Conservation (phyloP, 2,113 vertebrate genomes). For the Sapajus apella region DNA sequence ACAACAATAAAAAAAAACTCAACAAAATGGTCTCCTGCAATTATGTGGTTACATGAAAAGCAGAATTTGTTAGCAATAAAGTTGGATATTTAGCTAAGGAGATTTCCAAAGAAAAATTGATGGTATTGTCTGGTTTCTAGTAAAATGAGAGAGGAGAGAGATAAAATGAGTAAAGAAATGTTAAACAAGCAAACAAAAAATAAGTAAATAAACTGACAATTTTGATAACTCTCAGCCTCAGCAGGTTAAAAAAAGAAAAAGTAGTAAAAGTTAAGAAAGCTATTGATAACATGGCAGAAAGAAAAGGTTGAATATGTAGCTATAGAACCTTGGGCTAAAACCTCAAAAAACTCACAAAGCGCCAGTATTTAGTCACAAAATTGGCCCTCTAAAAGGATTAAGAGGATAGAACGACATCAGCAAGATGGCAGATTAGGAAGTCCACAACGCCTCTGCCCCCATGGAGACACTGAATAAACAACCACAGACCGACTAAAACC, state of each 20-base stretch:
- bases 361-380: background rate
- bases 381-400: background rate
- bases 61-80: background rate
- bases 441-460: too few species aligned
- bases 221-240: background rate
- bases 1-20: background rate
- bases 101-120: background rate
- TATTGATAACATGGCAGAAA: background rate
- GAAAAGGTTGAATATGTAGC: background rate
- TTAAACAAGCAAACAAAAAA: background rate
- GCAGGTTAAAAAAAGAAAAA: background rate
- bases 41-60: background rate
- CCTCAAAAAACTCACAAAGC: background rate
- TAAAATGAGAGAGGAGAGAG: background rate
- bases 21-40: too few species aligned
- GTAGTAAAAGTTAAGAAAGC: background rate
- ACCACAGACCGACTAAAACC: background rate
- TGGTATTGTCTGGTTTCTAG: background rate
- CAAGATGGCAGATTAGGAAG: background rate
- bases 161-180: background rate
- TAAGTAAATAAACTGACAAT: background rate
- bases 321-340: background rate
- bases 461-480: background rate
- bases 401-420: background rate
- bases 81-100: background rate